Percentiles rank a stretch among this genome's conserved stretches.
Conservation (phyloP, 2,888 invertebrate genomes). For the Caenorhabditis uteleia region DNA sequence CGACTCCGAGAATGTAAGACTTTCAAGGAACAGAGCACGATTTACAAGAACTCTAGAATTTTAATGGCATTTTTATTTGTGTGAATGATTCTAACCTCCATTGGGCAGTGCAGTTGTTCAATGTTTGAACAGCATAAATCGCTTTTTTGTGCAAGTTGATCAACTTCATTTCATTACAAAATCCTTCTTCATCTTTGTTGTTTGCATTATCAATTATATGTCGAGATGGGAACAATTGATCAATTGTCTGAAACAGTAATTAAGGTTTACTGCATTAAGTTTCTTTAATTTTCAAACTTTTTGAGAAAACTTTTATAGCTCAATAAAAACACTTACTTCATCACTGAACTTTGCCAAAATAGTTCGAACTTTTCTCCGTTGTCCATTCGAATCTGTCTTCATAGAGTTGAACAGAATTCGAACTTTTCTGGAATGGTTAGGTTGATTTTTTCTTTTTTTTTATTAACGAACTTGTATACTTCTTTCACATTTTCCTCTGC, state of each 20-base stretch:
- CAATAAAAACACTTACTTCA: constrained; percentile 17
- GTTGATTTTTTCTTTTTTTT: too few relatives aligned
- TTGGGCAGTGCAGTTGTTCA: constrained; percentile 84
- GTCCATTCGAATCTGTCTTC: constrained; percentile 54
- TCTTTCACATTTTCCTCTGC: constrained; percentile 96
- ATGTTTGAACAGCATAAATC: constrained; percentile 87
- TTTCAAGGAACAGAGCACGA: constrained; percentile 51
- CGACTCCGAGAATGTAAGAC: constrained; percentile 43
- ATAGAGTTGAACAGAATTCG: constrained; percentile 83
- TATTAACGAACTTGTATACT: constrained; percentile 78
- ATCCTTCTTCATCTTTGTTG: not conserved
- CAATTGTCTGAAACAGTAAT: constrained; percentile 15
- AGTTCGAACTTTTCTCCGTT: constrained; percentile 52
- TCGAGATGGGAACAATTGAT: constrained; percentile 43
- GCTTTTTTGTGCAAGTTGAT: constrained; percentile 90
- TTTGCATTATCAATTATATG: constrained; percentile 34
- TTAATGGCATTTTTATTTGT: not conserved
- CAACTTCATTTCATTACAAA: constrained; percentile 69
- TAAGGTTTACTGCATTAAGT: too few relatives aligned
- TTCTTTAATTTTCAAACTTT: too few relatives aligned
- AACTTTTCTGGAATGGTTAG: constrained; percentile 81
- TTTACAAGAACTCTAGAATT: constrained; percentile 41
- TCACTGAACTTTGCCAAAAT: constrained; percentile 56
- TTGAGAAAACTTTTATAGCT: not conserved
- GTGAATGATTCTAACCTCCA: constrained; percentile 76